phyloP scores from a whole-genome alignment of 1,140 invertebrate genomes.

The Hylaeus anthracinus region DNA sequence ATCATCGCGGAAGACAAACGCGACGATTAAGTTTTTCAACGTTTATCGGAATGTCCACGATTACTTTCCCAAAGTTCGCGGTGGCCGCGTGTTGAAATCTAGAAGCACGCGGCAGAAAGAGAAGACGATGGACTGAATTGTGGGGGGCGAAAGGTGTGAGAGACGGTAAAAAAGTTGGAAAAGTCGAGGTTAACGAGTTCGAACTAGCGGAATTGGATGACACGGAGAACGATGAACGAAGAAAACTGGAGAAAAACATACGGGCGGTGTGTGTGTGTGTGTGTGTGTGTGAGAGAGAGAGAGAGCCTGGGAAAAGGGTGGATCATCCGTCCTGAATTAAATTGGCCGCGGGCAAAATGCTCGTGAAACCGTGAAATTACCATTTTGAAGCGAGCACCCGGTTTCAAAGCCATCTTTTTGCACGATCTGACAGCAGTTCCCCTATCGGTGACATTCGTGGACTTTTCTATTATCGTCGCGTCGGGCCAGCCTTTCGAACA shows the following conservation, averaged over 20 bases:
- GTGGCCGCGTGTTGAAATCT: background rate
- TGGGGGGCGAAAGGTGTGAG: background rate
- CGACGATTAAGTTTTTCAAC: background rate
- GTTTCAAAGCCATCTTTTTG: conserved; percentile 57
- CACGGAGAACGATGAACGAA: conserved; percentile 39
- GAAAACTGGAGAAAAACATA: conserved; percentile 49
- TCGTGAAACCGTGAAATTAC: conserved; percentile 68
- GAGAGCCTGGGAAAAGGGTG: conserved; percentile 2
- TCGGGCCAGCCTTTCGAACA: background rate
- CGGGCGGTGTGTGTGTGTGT: too few species aligned
- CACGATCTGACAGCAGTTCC: conserved; percentile 35
- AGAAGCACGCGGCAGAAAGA: background rate
- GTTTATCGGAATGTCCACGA: background rate
- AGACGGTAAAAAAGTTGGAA: conserved; percentile 13
- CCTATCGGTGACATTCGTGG: conserved; percentile 51
- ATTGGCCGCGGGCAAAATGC: conserved; percentile 65
- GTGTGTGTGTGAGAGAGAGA: too few species aligned
- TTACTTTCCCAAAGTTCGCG: background rate
- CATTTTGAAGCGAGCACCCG: conserved; percentile 63
- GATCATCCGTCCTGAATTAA: conserved; percentile 66
- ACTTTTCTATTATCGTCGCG: conserved; percentile 34
- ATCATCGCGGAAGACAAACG: too few species aligned
- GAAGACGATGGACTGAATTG: background rate
- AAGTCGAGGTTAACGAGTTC: conserved; percentile 54
- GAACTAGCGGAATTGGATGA: conserved; percentile 53